phyloP scores from a whole-genome alignment of 1,140 invertebrate species.

The Atopsyche davidsoni region DNA sequence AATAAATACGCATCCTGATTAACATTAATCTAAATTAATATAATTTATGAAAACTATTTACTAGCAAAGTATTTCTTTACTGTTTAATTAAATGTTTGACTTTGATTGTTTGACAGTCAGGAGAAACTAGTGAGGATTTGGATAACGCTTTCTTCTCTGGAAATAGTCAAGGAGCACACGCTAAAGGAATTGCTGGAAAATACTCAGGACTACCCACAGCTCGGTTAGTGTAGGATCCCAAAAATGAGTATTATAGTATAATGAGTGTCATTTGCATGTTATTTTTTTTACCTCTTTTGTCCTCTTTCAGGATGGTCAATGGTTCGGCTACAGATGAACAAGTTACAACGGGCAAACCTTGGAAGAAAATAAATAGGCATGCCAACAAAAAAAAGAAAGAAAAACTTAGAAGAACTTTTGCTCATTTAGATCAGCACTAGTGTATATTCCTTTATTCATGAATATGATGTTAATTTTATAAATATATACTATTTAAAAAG shows the following conservation, averaged over 20 bases:
- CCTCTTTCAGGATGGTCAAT: conserved; percentile 33
- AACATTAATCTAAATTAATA: no score
- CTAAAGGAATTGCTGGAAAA: conserved; percentile 43
- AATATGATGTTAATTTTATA: no score
- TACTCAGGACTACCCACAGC: conserved; percentile 26
- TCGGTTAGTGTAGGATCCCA: conserved; percentile 5
- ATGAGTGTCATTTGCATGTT: neutral
- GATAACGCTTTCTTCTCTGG: conserved; percentile 56
- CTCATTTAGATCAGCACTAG: conserved; percentile 71
- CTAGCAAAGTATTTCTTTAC: conserved; percentile 12
- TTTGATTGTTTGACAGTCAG: conserved; percentile 14
- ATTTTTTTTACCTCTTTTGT: neutral
- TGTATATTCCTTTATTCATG: no score
- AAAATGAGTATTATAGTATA: no score
- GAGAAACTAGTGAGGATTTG: conserved; percentile 44
- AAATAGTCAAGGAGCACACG: conserved; percentile 39
- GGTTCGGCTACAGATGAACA: conserved; percentile 31
- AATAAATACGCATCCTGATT: no score
- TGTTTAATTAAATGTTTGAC: no score
- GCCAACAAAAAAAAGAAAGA: conserved; percentile 78
- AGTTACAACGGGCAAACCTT: conserved; percentile 58
- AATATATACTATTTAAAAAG: no score
- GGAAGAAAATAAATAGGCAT: conserved; percentile 74
- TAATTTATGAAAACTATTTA: conserved; percentile 9
- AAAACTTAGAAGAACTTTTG: conserved; percentile 75